Percentiles rank a stretch among this genome's conserved stretches.
phyloP scores from a whole-genome alignment of 2,888 invertebrate species.

The Platerodrilus igneus region DNA sequence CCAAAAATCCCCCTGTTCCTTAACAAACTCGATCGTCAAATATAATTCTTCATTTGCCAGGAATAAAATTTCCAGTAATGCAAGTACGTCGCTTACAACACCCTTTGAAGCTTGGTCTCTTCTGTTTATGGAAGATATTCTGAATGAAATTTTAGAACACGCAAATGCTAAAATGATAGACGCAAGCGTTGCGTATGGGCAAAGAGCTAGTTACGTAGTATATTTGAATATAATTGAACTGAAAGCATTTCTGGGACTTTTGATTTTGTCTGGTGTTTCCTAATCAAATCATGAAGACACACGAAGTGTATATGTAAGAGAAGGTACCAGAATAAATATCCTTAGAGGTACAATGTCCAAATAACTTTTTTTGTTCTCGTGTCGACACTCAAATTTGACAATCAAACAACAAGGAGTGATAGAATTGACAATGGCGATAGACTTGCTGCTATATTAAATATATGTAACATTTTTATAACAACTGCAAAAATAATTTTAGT shows the following conservation, averaged over 20 bases:
- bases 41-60: conserved; percentile 5
- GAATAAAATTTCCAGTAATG: conserved; percentile 3
- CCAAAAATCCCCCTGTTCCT: no score
- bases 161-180: conserved; percentile 7
- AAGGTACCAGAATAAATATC: conserved; percentile 6
- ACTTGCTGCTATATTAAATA: conserved; percentile 9
- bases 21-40: no score
- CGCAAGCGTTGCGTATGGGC: conserved; percentile 2
- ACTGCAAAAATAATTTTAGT: background rate
- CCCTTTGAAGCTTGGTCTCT: conserved; percentile 6
- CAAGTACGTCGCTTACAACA: background rate
- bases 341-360: conserved; percentile 7
- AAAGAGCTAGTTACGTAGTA: conserved; percentile 7
- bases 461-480: background rate
- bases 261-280: conserved; percentile 6
- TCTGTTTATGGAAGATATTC: no score
- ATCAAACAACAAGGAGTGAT: conserved; percentile 1
- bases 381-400: conserved; percentile 5
- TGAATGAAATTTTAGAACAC: conserved; percentile 9
- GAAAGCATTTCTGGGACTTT: conserved; percentile 8
- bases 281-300: conserved; percentile 7
- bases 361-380: conserved; percentile 6
- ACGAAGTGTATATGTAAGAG: conserved; percentile 7
- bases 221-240: conserved; percentile 9
- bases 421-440: conserved; percentile 11